These are phyloP conservation scores for Hypsibius dujardini DNA, from an alignment of 1,140 invertebrate genomes.

Conservation along the genomic window DNA sequence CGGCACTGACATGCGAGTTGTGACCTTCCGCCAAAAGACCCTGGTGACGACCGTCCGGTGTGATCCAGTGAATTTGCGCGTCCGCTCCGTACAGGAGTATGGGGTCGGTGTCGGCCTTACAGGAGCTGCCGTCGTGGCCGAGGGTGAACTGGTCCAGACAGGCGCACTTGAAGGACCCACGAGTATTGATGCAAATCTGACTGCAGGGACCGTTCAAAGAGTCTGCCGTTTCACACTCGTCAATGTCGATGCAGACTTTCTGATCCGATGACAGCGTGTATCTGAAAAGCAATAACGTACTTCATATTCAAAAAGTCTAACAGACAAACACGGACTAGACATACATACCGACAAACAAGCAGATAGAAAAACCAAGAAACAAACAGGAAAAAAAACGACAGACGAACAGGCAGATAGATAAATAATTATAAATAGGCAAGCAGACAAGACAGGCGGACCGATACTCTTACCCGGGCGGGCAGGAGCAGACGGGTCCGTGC, in stretches of 20 bases:
- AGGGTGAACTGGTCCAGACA: not conserved
- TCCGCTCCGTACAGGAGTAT: not conserved
- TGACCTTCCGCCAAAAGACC: not conserved
- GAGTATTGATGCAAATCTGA: not conserved
- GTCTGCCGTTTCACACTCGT: not conserved
- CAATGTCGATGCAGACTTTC: not conserved
- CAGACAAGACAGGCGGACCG: too few relatives aligned
- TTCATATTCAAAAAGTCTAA: too few relatives aligned
- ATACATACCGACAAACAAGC: too few relatives aligned
- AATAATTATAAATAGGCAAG: too few relatives aligned
- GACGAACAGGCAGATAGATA: too few relatives aligned
- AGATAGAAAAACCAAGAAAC: too few relatives aligned
- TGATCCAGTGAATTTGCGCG: not conserved
- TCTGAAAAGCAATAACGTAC: too few relatives aligned
- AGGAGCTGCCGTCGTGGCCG: not conserved
- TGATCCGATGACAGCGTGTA: not conserved
- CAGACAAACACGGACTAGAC: too few relatives aligned
- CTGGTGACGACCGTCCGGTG: not conserved
- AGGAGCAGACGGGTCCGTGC: not conserved
- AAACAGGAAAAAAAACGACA: too few relatives aligned
- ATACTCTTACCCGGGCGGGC: not conserved
- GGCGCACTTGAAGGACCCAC: not conserved
- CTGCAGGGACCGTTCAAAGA: not conserved
- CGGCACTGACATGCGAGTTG: too few relatives aligned
- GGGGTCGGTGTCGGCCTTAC: not conserved